Evolutionary conservation across 2,797 vertebrate genomes (phyloP).

Genomic region (Gallirallus australis): DNA sequence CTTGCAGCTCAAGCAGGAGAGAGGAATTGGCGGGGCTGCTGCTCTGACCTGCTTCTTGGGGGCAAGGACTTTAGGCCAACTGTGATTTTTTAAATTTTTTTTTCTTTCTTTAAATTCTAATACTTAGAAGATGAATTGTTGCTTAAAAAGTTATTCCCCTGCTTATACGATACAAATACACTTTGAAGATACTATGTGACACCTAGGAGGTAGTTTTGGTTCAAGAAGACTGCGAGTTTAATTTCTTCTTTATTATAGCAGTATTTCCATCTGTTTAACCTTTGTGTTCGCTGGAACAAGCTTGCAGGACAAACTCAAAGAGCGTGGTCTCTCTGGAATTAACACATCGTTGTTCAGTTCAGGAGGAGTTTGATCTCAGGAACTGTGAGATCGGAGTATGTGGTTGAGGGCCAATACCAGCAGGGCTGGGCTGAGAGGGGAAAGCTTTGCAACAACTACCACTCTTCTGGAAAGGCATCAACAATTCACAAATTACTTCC

Average conservation of each 20-base stretch:
- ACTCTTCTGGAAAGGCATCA: neutral
- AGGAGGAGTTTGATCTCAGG: neutral
- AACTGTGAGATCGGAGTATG: neutral
- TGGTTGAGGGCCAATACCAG: neutral
- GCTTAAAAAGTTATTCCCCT: neutral
- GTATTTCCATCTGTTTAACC: neutral
- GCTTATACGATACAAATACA: neutral
- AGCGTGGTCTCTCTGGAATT: neutral
- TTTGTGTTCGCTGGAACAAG: neutral
- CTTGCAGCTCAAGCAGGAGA: neutral
- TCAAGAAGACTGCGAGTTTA: neutral
- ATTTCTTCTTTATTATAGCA: neutral
- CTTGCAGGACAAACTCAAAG: neutral
- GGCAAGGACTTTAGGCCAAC: neutral
- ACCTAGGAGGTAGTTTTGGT: neutral
- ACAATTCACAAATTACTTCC: neutral
- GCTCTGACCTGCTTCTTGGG: neutral
- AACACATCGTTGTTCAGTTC: neutral
- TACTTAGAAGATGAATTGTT: neutral
- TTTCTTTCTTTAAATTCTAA: neutral
- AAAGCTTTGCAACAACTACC: neutral
- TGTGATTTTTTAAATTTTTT: too few relatives aligned
- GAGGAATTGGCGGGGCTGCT: neutral
- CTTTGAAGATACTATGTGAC: neutral
- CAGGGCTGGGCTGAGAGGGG: neutral